Conservation (phyloP, 2,797 vertebrate species). For the Sebastiscus albofasciatus region DNA sequence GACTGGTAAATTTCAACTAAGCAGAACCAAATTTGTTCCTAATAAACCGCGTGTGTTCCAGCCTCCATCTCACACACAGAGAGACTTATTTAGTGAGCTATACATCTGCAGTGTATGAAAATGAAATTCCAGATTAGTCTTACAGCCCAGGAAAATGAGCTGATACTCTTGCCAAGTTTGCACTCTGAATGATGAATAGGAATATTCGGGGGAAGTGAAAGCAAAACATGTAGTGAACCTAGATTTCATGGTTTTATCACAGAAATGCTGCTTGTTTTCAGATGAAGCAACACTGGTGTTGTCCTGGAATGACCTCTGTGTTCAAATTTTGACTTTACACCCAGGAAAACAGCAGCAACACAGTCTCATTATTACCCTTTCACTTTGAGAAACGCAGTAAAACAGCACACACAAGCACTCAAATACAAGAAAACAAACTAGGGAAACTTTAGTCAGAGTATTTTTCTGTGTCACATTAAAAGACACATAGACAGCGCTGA, state of each 20-base stretch:
- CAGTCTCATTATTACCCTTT: background rate
- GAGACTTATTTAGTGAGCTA: background rate
- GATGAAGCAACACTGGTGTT: slow-evolving; percentile 37
- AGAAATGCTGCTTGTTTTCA: slow-evolving; percentile 50
- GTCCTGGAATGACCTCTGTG: slow-evolving; percentile 27
- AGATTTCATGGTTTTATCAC: slow-evolving; percentile 33
- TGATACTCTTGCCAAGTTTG: background rate
- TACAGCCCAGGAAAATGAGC: background rate
- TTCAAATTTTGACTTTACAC: slow-evolving; percentile 23
- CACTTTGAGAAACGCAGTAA: slow-evolving; percentile 11
- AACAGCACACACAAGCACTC: slow-evolving; percentile 16
- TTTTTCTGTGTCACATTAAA: slow-evolving; percentile 20
- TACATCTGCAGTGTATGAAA: slow-evolving; percentile 28
- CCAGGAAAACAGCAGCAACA: slow-evolving; percentile 14
- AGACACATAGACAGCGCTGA: slow-evolving; percentile 8
- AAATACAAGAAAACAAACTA: slow-evolving; percentile 33
- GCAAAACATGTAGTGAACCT: slow-evolving; percentile 17
- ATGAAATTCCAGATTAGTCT: slow-evolving; percentile 1
- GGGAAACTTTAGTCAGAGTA: slow-evolving; percentile 5
- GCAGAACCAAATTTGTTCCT: slow-evolving; percentile 20
- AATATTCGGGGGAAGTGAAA: slow-evolving; percentile 17
- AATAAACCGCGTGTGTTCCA: background rate
- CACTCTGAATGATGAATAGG: slow-evolving; percentile 15
- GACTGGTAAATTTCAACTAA: slow-evolving; percentile 30
- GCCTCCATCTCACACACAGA: background rate